Evolutionary conservation across 2,113 vertebrate species (phyloP).

Genomic region (Prionailurus viverrinus): DNA sequence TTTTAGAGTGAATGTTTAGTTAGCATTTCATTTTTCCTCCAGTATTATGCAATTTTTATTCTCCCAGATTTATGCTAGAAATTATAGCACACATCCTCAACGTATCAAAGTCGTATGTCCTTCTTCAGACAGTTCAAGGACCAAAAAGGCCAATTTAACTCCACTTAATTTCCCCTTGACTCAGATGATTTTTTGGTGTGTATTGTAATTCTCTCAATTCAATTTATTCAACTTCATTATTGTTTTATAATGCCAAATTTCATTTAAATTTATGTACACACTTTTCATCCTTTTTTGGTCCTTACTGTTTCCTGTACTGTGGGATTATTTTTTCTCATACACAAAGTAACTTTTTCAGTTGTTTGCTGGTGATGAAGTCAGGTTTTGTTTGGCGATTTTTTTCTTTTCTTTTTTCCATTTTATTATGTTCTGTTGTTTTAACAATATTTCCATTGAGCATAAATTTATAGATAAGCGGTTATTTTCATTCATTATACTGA

Average conservation of each 20-base stretch:
- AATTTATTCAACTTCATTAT: constrained; percentile 44
- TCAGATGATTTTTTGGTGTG: not conserved
- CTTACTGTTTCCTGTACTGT: not conserved
- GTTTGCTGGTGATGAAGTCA: not conserved
- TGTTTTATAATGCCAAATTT: constrained; percentile 57
- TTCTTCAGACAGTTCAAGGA: constrained; percentile 26
- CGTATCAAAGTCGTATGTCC: not conserved
- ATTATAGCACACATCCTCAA: not conserved
- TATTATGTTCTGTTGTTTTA: constrained; percentile 1
- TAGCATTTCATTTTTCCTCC: not conserved
- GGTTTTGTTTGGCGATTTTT: not conserved
- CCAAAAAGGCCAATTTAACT: constrained; percentile 15
- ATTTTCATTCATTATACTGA: not conserved
- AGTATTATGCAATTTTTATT: not conserved
- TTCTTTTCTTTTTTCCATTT: not conserved
- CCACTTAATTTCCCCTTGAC: constrained; percentile 18
- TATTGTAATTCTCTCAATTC: constrained; percentile 54
- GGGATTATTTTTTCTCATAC: constrained; percentile 23
- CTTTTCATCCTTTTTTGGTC: not conserved
- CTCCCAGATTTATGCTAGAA: constrained; percentile 12
- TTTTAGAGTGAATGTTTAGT: not conserved
- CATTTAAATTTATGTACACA: constrained; percentile 52
- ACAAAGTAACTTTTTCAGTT: not conserved
- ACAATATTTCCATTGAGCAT: not conserved
- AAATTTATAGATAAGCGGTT: not conserved